Evolutionary conservation across 2,797 vertebrate species (phyloP), one percentile per base, ranked within the genome.

Genomic region (Coregonus ussuriensis): DNA sequence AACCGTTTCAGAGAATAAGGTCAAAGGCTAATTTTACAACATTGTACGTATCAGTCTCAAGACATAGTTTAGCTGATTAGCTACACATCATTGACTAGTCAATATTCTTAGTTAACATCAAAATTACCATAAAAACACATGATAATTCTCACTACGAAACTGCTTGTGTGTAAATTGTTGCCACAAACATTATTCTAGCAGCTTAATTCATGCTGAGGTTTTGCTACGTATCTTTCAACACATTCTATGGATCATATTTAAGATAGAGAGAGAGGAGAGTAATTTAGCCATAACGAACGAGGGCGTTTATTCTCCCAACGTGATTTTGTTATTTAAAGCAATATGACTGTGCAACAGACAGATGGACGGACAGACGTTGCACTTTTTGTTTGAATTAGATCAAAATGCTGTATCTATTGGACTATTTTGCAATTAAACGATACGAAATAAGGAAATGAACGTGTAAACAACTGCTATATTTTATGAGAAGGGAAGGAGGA

Each of bases 351-450:
- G 94, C 94, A 89, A 93, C 94, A 92, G 18, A 87, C 78, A 79
- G 91, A 88, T 89, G 90, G 90, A 3, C 18, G 56, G 56, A 59
- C 56, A n/a, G 56, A 59, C n/a, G 95, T 95, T 95, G 94, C 95
- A 95, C 94, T 91, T 90, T 93, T 90, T 93, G 92, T 96, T 95
- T 95, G 91, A 93, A 95, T 96, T 95, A 94, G 93, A 95, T 95
- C 93, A 95, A 95, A 96, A 96, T 93, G 93, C 95, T 95, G 94
- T 95, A 96, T 96, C 94, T 96, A 94, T 95, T 95, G 93, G 92
- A 93, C 92, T 94, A 94, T 96, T 96, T 95, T 95, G 94, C 94
- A 95, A 95, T 95, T 96, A 91, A 87, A 95, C 91, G 91, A 93
- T 95, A 93, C 91, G 91, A 91, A 93, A 93, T 94, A 86, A 84